These are phyloP conservation scores for Ptychobarbus kaznakovi DNA, from an alignment of 2,797 vertebrate genomes.

Conservation along the genomic window DNA sequence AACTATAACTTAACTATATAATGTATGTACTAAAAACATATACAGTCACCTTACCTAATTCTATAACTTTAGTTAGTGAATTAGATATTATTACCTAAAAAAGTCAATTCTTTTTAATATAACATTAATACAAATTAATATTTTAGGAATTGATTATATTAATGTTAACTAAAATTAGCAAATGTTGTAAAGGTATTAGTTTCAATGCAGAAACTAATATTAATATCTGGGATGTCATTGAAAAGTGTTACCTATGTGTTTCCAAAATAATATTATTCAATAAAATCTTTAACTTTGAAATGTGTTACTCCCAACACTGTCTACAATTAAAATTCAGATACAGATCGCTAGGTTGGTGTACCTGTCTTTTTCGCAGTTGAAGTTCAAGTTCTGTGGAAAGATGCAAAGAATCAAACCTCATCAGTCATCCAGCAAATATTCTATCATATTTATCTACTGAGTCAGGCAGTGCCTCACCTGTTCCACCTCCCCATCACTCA, in stretches of 20 bases:
- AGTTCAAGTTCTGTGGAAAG: background rate
- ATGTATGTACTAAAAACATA: no score
- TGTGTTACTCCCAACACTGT: background rate
- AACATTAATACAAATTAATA: background rate
- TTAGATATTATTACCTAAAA: background rate
- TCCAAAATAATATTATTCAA: background rate
- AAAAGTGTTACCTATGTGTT: background rate
- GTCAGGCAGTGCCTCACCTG: background rate
- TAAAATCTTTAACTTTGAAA: background rate
- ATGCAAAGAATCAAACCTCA: conserved; percentile 8
- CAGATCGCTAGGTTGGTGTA: background rate
- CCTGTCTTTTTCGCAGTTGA: background rate
- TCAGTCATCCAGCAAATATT: conserved; percentile 36
- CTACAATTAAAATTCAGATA: background rate
- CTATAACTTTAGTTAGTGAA: background rate
- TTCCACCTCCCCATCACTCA: conserved; percentile 22
- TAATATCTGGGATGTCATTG: background rate
- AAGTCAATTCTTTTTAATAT: background rate
- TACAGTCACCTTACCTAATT: background rate
- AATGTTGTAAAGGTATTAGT: background rate
- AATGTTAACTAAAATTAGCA: background rate
- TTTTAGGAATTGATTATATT: background rate
- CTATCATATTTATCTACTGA: conserved; percentile 28
- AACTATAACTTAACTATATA: no score
- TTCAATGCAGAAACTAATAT: background rate